Percentiles rank a stretch among this genome's conserved stretches.
phyloP scores from a whole-genome alignment of 1,140 invertebrate species.

The Drosophila novamexicana region DNA sequence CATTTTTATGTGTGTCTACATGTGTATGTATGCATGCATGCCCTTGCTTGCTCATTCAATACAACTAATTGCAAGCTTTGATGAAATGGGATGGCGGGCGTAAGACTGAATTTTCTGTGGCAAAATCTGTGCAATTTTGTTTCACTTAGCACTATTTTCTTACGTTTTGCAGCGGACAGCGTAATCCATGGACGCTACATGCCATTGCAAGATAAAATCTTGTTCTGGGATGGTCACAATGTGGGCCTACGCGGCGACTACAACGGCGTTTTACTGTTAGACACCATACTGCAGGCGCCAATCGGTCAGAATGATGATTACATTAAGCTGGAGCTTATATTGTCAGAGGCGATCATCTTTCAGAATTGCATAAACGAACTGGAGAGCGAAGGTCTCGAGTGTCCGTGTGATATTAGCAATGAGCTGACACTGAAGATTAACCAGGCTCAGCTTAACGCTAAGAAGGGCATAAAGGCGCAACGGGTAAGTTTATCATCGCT shows the following conservation, averaged over 20 bases:
- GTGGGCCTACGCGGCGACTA: constrained; percentile 94
- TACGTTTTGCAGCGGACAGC: constrained; percentile 39
- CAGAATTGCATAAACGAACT: constrained; percentile 90
- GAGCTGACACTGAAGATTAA: constrained; percentile 91
- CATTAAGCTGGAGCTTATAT: constrained; percentile 92
- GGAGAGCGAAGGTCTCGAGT: constrained; percentile 90
- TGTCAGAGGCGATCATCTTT: constrained; percentile 94
- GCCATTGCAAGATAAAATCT: constrained; percentile 91
- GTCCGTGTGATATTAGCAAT: constrained; percentile 90
- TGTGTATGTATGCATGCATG: background rate
- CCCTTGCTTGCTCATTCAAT: background rate
- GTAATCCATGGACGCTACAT: constrained; percentile 88
- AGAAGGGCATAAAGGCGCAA: constrained; percentile 93
- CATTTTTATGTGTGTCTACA: background rate
- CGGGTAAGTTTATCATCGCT: constrained; percentile 86
- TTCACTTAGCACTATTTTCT: background rate
- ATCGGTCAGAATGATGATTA: constrained; percentile 89
- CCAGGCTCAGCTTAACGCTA: constrained; percentile 88
- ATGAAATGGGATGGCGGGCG: background rate
- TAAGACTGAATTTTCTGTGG: background rate
- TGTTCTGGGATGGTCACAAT: constrained; percentile 92
- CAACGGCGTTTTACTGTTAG: constrained; percentile 94
- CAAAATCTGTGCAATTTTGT: constrained; percentile 2
- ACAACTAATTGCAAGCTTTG: background rate
- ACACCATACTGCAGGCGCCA: constrained; percentile 93